Evolutionary conservation across 2,888 invertebrate genomes (phyloP).

Genomic region (Limnephilus rhombicus): DNA sequence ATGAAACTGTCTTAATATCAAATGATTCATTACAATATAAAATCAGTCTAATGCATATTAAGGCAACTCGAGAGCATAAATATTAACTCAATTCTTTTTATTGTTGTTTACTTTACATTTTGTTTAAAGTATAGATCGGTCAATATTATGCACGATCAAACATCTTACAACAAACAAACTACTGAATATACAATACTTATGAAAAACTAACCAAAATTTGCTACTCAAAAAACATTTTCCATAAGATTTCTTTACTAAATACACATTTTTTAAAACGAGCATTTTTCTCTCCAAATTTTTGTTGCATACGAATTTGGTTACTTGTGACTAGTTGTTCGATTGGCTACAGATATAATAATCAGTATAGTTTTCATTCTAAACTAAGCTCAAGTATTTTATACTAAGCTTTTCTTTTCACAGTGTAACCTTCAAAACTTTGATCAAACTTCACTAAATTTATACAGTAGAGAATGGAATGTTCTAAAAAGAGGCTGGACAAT

Average conservation of each 20-base stretch:
- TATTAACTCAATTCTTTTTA: constrained; percentile 57
- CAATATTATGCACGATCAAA: constrained; percentile 25
- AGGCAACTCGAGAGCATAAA: constrained; percentile 78
- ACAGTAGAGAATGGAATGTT: neutral
- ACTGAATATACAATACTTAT: neutral
- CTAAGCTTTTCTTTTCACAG: neutral
- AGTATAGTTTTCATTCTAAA: neutral
- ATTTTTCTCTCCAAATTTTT: too few relatives aligned
- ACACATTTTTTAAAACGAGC: too few relatives aligned
- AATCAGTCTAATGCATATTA: constrained; percentile 84
- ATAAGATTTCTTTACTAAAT: too few relatives aligned
- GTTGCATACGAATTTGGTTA: neutral
- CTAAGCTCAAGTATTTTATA: constrained; percentile 3
- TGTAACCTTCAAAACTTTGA: neutral
- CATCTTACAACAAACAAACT: neutral
- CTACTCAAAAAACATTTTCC: too few relatives aligned
- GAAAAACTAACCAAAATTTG: neutral
- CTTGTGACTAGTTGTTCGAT: neutral
- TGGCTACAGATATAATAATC: neutral
- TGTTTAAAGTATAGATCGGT: constrained; percentile 24
- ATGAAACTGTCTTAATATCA: constrained; percentile 63
- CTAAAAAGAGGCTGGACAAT: neutral
- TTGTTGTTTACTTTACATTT: constrained; percentile 49
- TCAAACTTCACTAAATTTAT: neutral
- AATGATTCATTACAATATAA: constrained; percentile 73